phyloP scores from a whole-genome alignment of 23 tunicate genomes.

The Corella eumyota region DNA sequence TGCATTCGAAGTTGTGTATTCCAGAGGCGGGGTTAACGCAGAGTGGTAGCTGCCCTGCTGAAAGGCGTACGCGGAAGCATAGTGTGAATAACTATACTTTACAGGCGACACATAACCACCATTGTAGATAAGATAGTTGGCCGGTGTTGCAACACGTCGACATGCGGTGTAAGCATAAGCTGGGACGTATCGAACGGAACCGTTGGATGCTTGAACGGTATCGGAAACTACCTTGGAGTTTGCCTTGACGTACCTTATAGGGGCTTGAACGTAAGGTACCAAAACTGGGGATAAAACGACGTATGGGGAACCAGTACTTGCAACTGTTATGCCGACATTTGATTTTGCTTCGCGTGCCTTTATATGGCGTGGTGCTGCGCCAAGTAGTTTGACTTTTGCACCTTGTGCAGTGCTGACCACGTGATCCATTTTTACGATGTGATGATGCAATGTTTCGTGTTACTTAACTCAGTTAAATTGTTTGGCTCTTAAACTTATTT shows the following conservation, averaged over 20 bases:
- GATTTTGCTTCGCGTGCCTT: no score
- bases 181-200: slow-evolving; percentile 31
- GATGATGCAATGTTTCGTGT: no score
- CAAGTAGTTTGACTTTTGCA: no score
- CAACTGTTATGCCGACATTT: no score
- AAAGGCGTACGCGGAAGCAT: no score
- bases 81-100: neutral
- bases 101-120: slow-evolving; percentile 2
- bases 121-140: neutral
- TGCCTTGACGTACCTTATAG: slow-evolving; percentile 22
- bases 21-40: slow-evolving; percentile 18
- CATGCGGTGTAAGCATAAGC: slow-evolving; percentile 12
- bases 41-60: slow-evolving; percentile 16
- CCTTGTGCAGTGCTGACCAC: no score
- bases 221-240: slow-evolving; percentile 11
- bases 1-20: neutral
- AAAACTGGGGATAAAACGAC: slow-evolving; percentile 38
- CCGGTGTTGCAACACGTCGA: neutral
- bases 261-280: slow-evolving; percentile 49
- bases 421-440: no score
- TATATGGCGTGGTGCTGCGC: no score
- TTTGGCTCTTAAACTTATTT: no score
- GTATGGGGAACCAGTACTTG: slow-evolving; percentile 8
- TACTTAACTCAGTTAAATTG: no score
- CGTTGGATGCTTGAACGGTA: neutral